Percentiles rank a stretch among this genome's conserved stretches.
Conservation (phyloP, 2,113 vertebrate species). For the Cynoglossus semilaevis region DNA sequence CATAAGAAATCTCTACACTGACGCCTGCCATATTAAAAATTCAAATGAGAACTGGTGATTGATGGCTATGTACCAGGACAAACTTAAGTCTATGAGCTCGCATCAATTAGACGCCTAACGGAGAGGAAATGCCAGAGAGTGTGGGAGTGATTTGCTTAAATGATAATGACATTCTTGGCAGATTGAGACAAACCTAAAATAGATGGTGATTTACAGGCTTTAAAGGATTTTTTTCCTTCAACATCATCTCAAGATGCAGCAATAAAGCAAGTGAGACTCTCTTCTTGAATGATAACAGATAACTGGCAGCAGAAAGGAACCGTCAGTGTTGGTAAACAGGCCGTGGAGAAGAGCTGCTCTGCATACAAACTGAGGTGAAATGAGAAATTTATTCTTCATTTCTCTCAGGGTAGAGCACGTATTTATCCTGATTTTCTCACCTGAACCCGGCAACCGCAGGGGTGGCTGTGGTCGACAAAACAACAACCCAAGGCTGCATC, state of each 20-base stretch:
- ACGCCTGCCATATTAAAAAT: conserved; percentile 15
- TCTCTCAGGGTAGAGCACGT: too few relatives aligned
- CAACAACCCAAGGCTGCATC: not conserved
- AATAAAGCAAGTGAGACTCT: conserved; percentile 1
- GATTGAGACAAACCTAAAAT: conserved; percentile 32
- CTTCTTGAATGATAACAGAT: conserved; percentile 21
- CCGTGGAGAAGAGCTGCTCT: too few relatives aligned
- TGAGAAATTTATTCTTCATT: too few relatives aligned
- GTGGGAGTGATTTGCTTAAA: conserved; percentile 28
- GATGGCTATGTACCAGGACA: conserved; percentile 16
- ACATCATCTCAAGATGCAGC: conserved; percentile 11
- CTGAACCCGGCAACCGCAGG: not conserved
- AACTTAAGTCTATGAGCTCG: conserved; percentile 28
- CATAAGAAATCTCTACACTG: conserved; percentile 7
- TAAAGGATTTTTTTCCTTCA: conserved; percentile 8
- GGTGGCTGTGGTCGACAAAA: not conserved
- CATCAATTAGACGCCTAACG: conserved; percentile 25
- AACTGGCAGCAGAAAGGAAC: conserved; percentile 8
- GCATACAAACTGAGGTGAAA: too few relatives aligned
- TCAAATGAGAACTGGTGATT: conserved; percentile 18
- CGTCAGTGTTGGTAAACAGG: conserved; percentile 21
- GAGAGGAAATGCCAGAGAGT: conserved; percentile 24
- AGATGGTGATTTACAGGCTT: conserved; percentile 33
- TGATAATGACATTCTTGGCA: conserved; percentile 40
- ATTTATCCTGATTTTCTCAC: too few relatives aligned